Conservation (phyloP, 64 coral and sea anemone genomes). For the Dendronephthya gigantea region DNA sequence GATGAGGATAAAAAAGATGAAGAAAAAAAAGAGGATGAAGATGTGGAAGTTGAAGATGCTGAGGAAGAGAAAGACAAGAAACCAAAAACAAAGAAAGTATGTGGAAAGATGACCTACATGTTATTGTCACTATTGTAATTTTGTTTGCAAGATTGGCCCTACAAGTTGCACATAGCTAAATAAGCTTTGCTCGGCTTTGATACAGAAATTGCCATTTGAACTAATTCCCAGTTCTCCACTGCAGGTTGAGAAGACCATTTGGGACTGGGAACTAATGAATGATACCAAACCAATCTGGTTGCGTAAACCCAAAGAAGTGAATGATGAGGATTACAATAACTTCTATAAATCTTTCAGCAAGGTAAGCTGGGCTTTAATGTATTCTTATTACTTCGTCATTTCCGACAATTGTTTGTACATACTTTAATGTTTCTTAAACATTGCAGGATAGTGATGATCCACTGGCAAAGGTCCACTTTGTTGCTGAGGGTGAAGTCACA, state of each 20-base stretch:
- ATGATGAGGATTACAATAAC: conserved; percentile 81
- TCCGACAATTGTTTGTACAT: not conserved
- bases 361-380: conserved; percentile 17
- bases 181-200: no score
- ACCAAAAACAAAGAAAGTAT: conserved; percentile 90
- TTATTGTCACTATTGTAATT: no score
- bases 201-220: no score
- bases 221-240: conserved; percentile 10
- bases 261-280: conserved; percentile 98
- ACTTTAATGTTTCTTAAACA: not conserved
- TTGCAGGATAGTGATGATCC: conserved; percentile 84
- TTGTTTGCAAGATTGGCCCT: no score
- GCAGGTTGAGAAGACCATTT: conserved; percentile 90
- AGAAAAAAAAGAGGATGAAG: conserved; percentile 61
- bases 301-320: conserved; percentile 89
- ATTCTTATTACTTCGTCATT: not conserved
- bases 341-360: conserved; percentile 99
- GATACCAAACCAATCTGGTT: conserved; percentile 94
- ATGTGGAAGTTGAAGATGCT: conserved; percentile 72
- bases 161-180: no score
- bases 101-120: not conserved
- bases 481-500: conserved; percentile 95
- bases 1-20: no score
- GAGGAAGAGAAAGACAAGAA: conserved; percentile 91
- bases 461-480: conserved; percentile 73